Percentiles rank a stretch among this genome's conserved stretches.
Evolutionary conservation across 2,113 vertebrate genomes (phyloP).

Genomic region (Trogon melanurus): DNA sequence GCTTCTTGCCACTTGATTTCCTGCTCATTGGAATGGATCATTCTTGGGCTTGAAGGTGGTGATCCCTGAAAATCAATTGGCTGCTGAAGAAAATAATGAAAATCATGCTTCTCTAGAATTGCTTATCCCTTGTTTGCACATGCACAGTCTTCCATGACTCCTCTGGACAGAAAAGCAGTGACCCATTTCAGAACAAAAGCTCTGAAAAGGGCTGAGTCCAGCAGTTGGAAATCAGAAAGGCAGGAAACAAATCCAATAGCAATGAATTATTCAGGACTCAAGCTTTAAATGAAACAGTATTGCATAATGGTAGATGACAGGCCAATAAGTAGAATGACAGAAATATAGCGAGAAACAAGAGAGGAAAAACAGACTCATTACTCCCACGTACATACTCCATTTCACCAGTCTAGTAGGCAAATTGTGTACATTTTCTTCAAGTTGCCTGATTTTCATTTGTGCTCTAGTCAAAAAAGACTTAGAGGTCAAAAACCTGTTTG

Average conservation of each 20-base stretch:
- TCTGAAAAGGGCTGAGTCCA: not conserved
- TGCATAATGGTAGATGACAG: not conserved
- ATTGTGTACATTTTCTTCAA: not conserved
- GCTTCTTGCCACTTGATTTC: not conserved
- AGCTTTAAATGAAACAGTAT: not conserved
- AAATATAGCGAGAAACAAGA: not conserved
- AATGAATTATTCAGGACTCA: constrained; percentile 15
- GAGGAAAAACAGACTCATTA: not conserved
- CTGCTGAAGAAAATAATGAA: not conserved
- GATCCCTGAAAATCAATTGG: not conserved
- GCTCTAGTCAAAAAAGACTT: not conserved
- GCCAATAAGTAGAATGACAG: not conserved
- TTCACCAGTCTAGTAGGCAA: not conserved
- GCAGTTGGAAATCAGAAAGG: not conserved
- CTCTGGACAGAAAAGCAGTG: not conserved
- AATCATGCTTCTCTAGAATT: not conserved
- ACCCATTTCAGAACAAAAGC: not conserved
- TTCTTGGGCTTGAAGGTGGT: not conserved
- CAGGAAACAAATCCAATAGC: not conserved
- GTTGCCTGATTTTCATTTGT: not conserved
- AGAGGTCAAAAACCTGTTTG: not conserved
- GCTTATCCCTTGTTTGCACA: not conserved
- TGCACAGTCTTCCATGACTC: not conserved
- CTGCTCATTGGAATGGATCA: not conserved
- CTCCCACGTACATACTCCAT: not conserved